Evolutionary conservation across 2,797 vertebrate genomes (phyloP), one percentile per base, ranked within the genome.

Genomic region (Neopelma chrysocephalum): DNA sequence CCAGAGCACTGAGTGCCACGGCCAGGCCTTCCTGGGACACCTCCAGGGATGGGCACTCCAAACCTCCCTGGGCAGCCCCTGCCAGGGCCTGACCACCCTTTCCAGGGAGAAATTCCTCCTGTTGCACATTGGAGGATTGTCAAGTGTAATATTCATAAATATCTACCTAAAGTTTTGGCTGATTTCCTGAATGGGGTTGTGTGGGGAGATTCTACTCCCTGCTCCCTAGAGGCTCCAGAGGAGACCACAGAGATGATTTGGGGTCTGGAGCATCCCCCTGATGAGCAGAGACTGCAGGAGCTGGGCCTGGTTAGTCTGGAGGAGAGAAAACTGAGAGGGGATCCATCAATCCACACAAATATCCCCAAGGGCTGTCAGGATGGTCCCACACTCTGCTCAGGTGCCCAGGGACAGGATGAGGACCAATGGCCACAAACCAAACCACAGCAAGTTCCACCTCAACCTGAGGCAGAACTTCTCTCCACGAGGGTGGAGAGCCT

Each of bases 1-100:
- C 31, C 56, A 36, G 62, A 17, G 62, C 56, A 0, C 62, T 29
- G 0, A 42, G 34, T 62, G 56, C 17, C 77, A 47, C 11, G 0
- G 14, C 38, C 60, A 40, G 43, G 3, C 0, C 0, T 62, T 31
- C 50, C 50, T 19, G 0, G 36, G 58, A 2, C 58, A 32, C 51
- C 65, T 45, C 5, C 75, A 50, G 66, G 66, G 43, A 12, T 71
- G 32, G 38, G n/a, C 0, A 21, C n/a, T 47, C 9, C 73, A 48
- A 6, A 10, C 15, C 65, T 56, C 48, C 57, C 73, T 62, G 75
- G 29, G 47, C 53, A 60, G 34, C 60, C 7, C 51, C 36, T 69
- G 0, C 64, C 53, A 26, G 3, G 1, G 14, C 61, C 54, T 61
- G 12, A 21, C 0, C 61, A 2, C 5, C 40, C 25, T 68, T 75